Percentiles rank a stretch among this genome's conserved stretches.
phyloP scores from a whole-genome alignment of 2,797 vertebrate species.

The Octomys mimax region DNA sequence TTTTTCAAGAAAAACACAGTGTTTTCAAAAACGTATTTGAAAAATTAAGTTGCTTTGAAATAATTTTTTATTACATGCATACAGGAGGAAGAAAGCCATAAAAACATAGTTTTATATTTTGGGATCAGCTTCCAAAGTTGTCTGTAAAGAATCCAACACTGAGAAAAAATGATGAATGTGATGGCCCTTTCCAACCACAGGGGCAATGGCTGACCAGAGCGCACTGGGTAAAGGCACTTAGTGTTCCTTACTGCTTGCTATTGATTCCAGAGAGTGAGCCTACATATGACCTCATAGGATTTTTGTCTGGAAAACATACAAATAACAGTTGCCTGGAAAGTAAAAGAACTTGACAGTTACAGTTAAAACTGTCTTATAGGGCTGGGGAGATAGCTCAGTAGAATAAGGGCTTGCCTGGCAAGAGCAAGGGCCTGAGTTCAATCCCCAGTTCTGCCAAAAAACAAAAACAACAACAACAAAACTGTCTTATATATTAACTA shows the following conservation, averaged over 20 bases:
- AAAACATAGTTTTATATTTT: neutral
- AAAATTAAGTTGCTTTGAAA: neutral
- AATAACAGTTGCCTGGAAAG: constrained; percentile 14
- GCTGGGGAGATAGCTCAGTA: no score
- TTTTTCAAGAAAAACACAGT: neutral
- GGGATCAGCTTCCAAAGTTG: neutral
- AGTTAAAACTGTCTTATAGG: constrained; percentile 9
- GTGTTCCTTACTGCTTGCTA: neutral
- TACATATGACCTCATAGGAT: neutral
- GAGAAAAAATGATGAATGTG: neutral
- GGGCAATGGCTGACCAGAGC: neutral
- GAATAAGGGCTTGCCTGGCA: no score
- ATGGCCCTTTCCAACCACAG: neutral
- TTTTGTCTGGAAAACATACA: neutral
- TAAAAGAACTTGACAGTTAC: neutral
- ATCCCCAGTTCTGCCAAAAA: no score
- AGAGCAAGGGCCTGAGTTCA: no score
- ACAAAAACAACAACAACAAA: no score
- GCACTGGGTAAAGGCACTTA: neutral
- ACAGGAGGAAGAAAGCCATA: neutral
- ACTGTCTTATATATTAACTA: neutral
- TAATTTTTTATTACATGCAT: neutral
- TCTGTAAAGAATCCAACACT: neutral
- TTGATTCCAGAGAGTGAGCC: neutral
- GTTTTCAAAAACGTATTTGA: no score